These are phyloP conservation scores for Onychomys torridus DNA, from an alignment of 2,797 vertebrate species.

Conservation along the genomic window DNA sequence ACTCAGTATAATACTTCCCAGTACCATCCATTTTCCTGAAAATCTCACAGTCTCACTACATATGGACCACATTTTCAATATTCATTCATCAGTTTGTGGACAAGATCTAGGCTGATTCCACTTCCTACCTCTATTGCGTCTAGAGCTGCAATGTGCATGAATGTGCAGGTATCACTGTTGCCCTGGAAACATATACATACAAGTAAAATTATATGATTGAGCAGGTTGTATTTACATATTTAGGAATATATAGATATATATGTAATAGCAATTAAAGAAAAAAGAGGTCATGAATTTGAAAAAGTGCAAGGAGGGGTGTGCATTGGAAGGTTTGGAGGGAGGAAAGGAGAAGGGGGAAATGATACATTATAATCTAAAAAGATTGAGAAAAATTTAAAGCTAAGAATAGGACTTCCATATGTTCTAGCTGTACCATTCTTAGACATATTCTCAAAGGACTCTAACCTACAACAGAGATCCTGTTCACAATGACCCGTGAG, in stretches of 20 bases:
- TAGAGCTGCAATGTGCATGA: background rate
- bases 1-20: background rate
- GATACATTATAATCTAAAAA: background rate
- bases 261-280: background rate
- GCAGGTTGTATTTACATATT: background rate
- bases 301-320: background rate
- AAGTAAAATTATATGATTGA: background rate
- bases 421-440: background rate
- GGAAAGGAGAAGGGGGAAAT: background rate
- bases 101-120: background rate
- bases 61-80: background rate
- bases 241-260: background rate
- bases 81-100: background rate
- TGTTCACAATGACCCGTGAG: background rate
- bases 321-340: background rate
- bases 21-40: background rate
- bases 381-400: background rate
- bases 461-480: background rate
- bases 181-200: background rate
- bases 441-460: background rate
- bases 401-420: constrained; percentile 14
- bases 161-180: background rate
- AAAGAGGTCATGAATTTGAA: background rate
- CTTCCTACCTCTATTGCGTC: background rate
- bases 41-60: background rate